Evolutionary conservation across 1,140 invertebrate genomes (phyloP), one percentile per base, ranked within the genome.

Genomic region (Linepithema humile): DNA sequence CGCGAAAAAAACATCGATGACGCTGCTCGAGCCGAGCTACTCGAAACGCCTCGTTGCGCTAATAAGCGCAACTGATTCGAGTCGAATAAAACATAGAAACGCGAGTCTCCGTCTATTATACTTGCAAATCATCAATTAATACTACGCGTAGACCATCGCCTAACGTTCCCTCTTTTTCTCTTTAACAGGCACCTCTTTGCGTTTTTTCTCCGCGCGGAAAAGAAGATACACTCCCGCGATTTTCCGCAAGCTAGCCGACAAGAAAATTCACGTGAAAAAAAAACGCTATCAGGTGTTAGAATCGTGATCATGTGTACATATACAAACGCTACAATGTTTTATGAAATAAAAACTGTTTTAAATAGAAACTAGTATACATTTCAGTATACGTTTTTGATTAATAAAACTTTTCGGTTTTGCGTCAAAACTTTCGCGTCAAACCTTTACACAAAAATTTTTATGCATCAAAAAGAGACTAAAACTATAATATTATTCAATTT

Each of bases 61-160:
- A 92, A 93, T 91, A 92, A 92, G n/a, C n/a, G n/a, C n/a, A n/a
- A n/a, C n/a, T n/a, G n/a, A n/a, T n/a, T n/a, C n/a, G n/a, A n/a
- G n/a, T n/a, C n/a, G n/a, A n/a, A n/a, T n/a, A n/a, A n/a, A n/a
- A n/a, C n/a, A 92, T 90, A 89, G 92, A 92, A 92, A 91, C 85
- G 89, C 88, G 91, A 90, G 87, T 45, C 84, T 78, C 32, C 5
- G 80, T 82, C 69, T 82, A 92, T 92, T 92, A 93, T 91, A 92
- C 91, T 92, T 92, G 91, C 91, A 92, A 91, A 93, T 94, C 72
- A 67, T 62, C 89, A 93, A 92, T 93, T 92, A 93, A 85, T 69
- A 50, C 70, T 48, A 62, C 73, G 53, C 69, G 50, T 62, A 35
- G 67, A 74, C 65, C 72, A 70, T 48, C 84, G 38, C 43, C 50